Percentiles rank a stretch among this genome's conserved stretches.
These are phyloP conservation scores for Chromobotia macracanthus DNA, from an alignment of 2,797 vertebrate species.

Conservation along the genomic window DNA sequence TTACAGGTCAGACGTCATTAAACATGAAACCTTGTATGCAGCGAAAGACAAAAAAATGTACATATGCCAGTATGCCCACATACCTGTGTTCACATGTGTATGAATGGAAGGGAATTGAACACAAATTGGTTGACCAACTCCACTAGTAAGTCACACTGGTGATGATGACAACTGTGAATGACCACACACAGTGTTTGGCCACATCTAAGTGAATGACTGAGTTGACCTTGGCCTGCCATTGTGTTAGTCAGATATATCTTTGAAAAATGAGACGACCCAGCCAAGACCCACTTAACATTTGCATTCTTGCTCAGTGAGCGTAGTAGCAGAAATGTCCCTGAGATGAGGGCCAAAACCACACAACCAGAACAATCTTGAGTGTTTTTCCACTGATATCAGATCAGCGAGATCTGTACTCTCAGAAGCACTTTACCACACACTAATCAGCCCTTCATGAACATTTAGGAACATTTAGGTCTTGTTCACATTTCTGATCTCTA, in stretches of 20 bases:
- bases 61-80: neutral
- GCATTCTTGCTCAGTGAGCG: neutral
- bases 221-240: neutral
- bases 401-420: neutral
- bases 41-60: neutral
- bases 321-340: neutral
- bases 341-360: neutral
- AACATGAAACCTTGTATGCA: neutral
- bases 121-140: neutral
- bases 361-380: neutral
- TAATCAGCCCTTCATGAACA: neutral
- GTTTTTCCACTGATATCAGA: neutral
- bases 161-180: neutral
- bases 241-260: conserved; percentile 10
- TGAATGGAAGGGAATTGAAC: neutral
- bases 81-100: neutral
- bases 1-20: neutral
- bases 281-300: neutral
- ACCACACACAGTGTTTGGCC: neutral
- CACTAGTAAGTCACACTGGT: neutral
- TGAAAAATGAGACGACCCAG: conserved; percentile 16
- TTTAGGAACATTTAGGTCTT: neutral
- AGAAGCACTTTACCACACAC: neutral
- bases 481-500: neutral
- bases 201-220: neutral